phyloP scores from a whole-genome alignment of 2,113 vertebrate species.

The Rutilus rutilus region DNA sequence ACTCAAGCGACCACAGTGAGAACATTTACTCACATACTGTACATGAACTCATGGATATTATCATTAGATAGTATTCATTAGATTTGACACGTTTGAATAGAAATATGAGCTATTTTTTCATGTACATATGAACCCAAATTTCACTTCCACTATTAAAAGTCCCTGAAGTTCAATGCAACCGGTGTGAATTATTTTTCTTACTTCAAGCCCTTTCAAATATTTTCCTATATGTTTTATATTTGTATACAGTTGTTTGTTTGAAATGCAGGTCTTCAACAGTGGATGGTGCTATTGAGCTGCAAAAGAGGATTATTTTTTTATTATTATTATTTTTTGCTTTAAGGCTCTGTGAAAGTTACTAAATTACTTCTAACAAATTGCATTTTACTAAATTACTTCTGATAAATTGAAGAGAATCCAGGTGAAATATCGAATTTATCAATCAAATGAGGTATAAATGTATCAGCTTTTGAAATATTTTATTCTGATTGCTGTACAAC shows the following conservation, averaged over 20 bases:
- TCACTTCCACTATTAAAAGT: neutral
- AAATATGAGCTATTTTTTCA: neutral
- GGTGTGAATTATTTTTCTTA: neutral
- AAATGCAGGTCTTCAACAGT: neutral
- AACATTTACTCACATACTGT: neutral
- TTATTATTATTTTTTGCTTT: neutral
- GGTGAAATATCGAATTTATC: neutral
- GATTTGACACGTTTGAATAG: neutral
- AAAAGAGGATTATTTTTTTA: neutral
- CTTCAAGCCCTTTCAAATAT: neutral
- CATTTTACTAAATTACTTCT: neutral
- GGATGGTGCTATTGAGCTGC: slow-evolving; percentile 15
- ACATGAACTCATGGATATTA: neutral
- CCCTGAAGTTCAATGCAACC: neutral
- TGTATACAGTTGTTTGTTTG: neutral
- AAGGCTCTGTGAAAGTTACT: neutral
- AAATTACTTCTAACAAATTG: neutral
- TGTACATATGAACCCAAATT: neutral
- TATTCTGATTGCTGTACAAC: neutral
- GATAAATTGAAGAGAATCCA: neutral
- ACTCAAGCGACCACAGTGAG: slow-evolving; percentile 33
- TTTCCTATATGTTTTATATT: neutral
- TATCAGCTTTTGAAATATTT: neutral
- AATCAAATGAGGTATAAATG: neutral
- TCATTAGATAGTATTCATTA: neutral